A percentile compares a stretch with the other conserved stretches of the same genome.
These are phyloP conservation scores for Salticus scenicus DNA, from an alignment of 2,888 invertebrate genomes.

Conservation along the genomic window DNA sequence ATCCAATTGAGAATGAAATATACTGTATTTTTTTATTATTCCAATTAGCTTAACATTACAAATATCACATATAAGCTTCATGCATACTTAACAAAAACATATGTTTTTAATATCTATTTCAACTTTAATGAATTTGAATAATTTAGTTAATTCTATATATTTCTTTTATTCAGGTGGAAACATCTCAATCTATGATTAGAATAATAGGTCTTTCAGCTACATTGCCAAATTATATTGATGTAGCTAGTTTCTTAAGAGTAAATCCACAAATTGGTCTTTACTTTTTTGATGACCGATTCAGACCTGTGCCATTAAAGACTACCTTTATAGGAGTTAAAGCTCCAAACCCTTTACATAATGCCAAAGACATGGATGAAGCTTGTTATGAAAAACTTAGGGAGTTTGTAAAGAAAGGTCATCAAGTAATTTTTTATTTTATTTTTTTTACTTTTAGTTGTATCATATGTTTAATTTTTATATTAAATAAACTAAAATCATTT, in stretches of 20 bases:
- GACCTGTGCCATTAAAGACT: slow-evolving; percentile 95
- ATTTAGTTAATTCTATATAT: too few species aligned
- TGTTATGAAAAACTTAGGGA: slow-evolving; percentile 94
- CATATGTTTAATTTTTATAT: too few species aligned
- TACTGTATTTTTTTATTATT: too few species aligned
- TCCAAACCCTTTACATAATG: slow-evolving; percentile 79
- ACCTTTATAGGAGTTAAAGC: slow-evolving; percentile 92
- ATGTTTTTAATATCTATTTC: too few species aligned
- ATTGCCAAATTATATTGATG: slow-evolving; percentile 97
- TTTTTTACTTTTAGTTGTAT: too few species aligned
- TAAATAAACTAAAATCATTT: too few species aligned
- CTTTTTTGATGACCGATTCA: slow-evolving; percentile 93
- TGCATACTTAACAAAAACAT: too few species aligned
- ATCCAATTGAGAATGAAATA: too few species aligned
- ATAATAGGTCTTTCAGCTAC: slow-evolving; percentile 97
- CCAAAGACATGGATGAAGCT: slow-evolving; percentile 89
- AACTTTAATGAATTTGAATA: too few species aligned
- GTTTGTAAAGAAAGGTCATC: slow-evolving; percentile 91
- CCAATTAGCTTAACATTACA: too few species aligned
- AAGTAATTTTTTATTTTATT: slow-evolving; percentile 80
- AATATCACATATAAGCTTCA: too few species aligned
- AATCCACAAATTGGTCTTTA: slow-evolving; percentile 93
- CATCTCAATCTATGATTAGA: slow-evolving; percentile 83
- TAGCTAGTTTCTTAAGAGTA: slow-evolving; percentile 93
- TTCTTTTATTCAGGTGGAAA: slow-evolving; percentile 81